Evolutionary conservation across 2,888 invertebrate species (phyloP).

Genomic region (Leptura quadrifasciata): DNA sequence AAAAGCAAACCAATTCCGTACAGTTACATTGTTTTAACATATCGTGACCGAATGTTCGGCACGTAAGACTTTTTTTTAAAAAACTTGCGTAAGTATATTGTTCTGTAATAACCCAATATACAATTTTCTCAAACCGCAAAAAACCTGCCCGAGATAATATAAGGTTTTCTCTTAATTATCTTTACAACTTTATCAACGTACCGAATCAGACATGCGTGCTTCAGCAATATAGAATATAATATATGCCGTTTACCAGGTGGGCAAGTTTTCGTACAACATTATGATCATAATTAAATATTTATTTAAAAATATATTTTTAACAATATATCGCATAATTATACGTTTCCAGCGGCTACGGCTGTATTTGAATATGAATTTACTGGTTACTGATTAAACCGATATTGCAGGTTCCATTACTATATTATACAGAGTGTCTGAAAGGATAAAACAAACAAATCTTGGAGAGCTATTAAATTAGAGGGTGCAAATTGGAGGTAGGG

Average conservation of each 20-base stretch:
- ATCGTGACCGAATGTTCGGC: constrained; percentile 35
- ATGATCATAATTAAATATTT: neutral
- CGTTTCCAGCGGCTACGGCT: no score
- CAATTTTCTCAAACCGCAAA: constrained; percentile 54
- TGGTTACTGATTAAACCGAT: no score
- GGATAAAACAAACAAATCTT: no score
- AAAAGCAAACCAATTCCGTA: neutral
- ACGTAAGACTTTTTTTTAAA: constrained; percentile 27
- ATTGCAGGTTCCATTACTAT: no score
- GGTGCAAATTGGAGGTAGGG: no score
- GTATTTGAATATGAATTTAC: no score
- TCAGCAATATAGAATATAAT: constrained; percentile 19
- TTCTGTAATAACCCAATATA: constrained; percentile 54
- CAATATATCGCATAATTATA: no score
- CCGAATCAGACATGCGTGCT: constrained; percentile 35
- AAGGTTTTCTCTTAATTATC: constrained; percentile 48
- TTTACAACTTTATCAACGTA: constrained; percentile 43
- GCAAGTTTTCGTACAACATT: constrained; percentile 5
- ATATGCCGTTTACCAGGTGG: neutral
- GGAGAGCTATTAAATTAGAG: no score
- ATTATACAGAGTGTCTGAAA: no score
- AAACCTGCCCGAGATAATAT: constrained; percentile 37
- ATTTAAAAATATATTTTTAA: neutral
- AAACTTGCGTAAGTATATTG: constrained; percentile 43
- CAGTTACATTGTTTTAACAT: constrained; percentile 9